A percentile compares a stretch with the other conserved stretches of the same genome.
These are phyloP conservation scores for Frieseomelitta varia DNA, from an alignment of 1,140 invertebrate species.

Conservation along the genomic window DNA sequence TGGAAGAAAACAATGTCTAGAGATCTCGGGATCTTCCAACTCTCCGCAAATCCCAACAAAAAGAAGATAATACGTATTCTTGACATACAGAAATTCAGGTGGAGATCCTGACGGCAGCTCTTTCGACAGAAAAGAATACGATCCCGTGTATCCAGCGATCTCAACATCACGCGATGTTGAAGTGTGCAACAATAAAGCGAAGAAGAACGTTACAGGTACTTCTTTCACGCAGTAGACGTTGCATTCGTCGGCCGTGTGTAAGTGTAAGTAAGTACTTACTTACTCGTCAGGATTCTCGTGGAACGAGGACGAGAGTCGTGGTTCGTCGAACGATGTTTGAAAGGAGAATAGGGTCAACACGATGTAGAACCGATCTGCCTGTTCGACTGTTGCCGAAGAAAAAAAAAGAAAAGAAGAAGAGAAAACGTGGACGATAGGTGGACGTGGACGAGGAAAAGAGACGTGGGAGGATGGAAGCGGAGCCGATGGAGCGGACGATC, in stretches of 20 bases:
- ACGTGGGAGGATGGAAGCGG: slow-evolving; percentile 53
- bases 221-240: slow-evolving; percentile 31
- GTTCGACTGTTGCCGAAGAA: slow-evolving; percentile 53
- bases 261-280: too few relatives aligned
- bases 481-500: slow-evolving; percentile 63
- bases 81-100: not conserved
- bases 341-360: slow-evolving; percentile 65
- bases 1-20: too few relatives aligned
- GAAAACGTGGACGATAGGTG: slow-evolving; percentile 21
- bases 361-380: slow-evolving; percentile 41
- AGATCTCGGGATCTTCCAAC: not conserved
- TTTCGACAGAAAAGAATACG: not conserved
- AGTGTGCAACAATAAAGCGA: slow-evolving; percentile 10
- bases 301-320: slow-evolving; percentile 36
- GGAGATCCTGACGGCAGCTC: not conserved
- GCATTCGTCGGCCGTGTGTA: slow-evolving; percentile 34
- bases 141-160: not conserved
- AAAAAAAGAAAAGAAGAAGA: not conserved
- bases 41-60: not conserved
- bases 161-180: not conserved
- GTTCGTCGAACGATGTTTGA: slow-evolving; percentile 40
- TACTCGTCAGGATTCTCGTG: slow-evolving; percentile 6
- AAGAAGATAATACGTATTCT: not conserved
- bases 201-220: slow-evolving; percentile 35
- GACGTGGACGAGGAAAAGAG: slow-evolving; percentile 24